Evolutionary conservation across 1,140 invertebrate species (phyloP).

Genomic region (Agrypnia vestita): DNA sequence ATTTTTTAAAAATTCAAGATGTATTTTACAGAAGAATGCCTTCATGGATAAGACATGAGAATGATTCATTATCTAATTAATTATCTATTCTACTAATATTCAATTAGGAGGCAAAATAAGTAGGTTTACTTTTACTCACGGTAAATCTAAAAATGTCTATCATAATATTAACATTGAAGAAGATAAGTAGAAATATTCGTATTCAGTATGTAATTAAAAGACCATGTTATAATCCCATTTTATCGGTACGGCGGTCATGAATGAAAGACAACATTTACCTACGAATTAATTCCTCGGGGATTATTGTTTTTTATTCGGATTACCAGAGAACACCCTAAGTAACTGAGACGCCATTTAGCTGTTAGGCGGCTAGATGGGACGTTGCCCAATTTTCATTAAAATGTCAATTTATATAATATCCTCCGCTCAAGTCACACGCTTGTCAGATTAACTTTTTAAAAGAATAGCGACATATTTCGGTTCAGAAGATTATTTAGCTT

Average conservation of each 20-base stretch:
- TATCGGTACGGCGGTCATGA: slow-evolving; percentile 6
- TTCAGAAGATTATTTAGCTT: slow-evolving; percentile 28
- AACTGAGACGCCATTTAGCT: slow-evolving; percentile 3
- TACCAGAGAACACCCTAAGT: slow-evolving; percentile 30
- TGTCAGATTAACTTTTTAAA: slow-evolving; percentile 57
- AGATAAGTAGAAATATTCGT: too few relatives aligned
- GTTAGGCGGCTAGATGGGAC: slow-evolving; percentile 13
- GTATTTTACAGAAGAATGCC: too few relatives aligned
- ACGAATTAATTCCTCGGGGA: slow-evolving; percentile 35
- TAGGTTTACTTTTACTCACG: too few relatives aligned
- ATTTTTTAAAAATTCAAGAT: too few relatives aligned
- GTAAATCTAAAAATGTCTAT: too few relatives aligned
- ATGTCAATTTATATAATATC: slow-evolving; percentile 60
- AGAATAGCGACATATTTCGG: slow-evolving; percentile 56
- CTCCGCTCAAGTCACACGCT: slow-evolving; percentile 49
- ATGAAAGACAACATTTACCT: slow-evolving; percentile 16
- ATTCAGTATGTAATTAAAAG: background rate
- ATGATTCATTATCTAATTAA: too few relatives aligned
- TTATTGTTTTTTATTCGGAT: slow-evolving; percentile 50
- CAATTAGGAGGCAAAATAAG: too few relatives aligned
- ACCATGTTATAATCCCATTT: slow-evolving; percentile 16
- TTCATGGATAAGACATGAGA: too few relatives aligned
- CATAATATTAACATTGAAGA: too few relatives aligned
- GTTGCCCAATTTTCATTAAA: slow-evolving; percentile 58
- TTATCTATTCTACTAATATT: too few relatives aligned